phyloP scores from a whole-genome alignment of 2,797 vertebrate species.

The Rhabdophis nuchalis region DNA sequence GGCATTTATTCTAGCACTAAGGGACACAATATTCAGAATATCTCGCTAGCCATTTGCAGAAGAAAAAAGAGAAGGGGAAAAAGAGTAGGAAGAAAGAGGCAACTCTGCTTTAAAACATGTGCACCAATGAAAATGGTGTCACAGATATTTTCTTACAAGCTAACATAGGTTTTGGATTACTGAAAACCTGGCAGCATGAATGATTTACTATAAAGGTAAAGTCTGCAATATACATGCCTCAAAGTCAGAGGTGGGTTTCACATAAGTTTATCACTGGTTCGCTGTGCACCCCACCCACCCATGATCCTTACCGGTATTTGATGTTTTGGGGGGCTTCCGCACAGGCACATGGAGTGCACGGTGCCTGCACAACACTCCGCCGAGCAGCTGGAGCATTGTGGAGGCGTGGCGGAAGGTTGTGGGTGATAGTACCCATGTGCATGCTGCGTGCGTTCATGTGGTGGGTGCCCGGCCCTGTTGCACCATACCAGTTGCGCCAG shows the following conservation, averaged over 20 bases:
- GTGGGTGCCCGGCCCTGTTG: too few relatives aligned
- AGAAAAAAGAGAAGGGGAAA: constrained; percentile 24
- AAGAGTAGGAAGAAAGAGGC: constrained; percentile 6
- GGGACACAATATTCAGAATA: constrained; percentile 10
- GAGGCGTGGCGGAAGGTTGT: too few relatives aligned
- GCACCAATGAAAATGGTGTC: not conserved
- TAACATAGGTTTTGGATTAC: constrained; percentile 11
- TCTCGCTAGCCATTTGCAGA: not conserved
- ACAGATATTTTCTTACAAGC: constrained; percentile 22
- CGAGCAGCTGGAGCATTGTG: too few relatives aligned
- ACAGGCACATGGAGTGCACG: too few relatives aligned
- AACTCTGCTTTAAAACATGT: constrained; percentile 27
- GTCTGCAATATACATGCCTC: not conserved
- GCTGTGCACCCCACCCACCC: too few relatives aligned
- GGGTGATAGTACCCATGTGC: too few relatives aligned
- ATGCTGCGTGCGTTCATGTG: too few relatives aligned
- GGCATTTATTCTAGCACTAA: constrained; percentile 13
- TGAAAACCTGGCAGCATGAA: constrained; percentile 12
- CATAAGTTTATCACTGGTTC: too few relatives aligned
- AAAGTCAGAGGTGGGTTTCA: not conserved
- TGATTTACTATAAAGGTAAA: not conserved
- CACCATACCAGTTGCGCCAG: too few relatives aligned
- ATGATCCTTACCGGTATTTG: too few relatives aligned
- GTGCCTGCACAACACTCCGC: too few relatives aligned
- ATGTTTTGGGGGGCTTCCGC: too few relatives aligned